These are phyloP conservation scores for Tenthredo mesomela DNA, from an alignment of 2,888 invertebrate species.

Conservation along the genomic window DNA sequence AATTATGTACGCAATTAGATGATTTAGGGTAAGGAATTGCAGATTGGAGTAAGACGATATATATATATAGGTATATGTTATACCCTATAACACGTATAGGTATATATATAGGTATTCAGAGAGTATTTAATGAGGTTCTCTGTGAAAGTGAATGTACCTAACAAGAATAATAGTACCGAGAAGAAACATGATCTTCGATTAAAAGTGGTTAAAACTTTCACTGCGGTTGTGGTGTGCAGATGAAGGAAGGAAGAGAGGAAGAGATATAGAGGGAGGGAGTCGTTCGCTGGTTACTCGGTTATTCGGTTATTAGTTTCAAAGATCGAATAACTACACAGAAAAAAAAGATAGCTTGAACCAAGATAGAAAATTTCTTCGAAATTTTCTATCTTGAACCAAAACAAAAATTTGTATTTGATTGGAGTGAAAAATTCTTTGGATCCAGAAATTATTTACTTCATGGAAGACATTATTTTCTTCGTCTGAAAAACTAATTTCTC, in stretches of 20 bases:
- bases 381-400: no score
- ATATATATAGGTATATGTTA: not conserved
- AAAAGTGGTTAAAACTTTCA: constrained; percentile 44
- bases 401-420: no score
- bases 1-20: not conserved
- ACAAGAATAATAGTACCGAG: constrained; percentile 21
- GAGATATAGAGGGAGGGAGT: not conserved
- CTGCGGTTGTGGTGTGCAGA: not conserved
- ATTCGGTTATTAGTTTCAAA: not conserved
- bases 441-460: no score
- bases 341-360: no score
- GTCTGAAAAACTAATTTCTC: no score
- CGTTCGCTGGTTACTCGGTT: not conserved
- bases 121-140: constrained; percentile 1
- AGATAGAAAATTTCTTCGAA: no score
- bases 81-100: not conserved
- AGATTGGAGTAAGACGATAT: not conserved
- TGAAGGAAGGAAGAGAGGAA: not conserved
- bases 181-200: constrained; percentile 45
- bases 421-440: no score
- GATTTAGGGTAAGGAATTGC: not conserved
- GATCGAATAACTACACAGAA: not conserved
- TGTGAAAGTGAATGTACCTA: constrained; percentile 36
- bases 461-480: no score
- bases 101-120: not conserved